These are phyloP conservation scores for Teleopsis dalmanni DNA, from an alignment of 1,140 invertebrate genomes.

Conservation along the genomic window DNA sequence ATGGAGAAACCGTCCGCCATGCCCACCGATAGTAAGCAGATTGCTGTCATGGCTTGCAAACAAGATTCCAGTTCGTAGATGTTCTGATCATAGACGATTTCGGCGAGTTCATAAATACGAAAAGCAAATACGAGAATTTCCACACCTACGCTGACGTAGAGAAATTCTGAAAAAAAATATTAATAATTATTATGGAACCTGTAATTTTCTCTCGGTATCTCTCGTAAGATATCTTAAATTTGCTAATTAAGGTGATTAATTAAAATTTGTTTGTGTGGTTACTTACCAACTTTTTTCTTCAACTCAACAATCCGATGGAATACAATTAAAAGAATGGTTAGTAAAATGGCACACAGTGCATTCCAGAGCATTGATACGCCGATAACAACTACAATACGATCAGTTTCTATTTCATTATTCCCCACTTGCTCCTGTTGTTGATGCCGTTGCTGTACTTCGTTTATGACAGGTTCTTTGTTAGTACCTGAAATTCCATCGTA, in stretches of 20 bases:
- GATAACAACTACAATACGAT: slow-evolving; percentile 20
- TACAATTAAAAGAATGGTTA: slow-evolving; percentile 35
- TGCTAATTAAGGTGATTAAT: neutral
- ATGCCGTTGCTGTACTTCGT: slow-evolving; percentile 6
- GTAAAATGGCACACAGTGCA: slow-evolving; percentile 21
- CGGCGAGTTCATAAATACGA: slow-evolving; percentile 31
- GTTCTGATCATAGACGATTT: slow-evolving; percentile 27
- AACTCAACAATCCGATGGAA: slow-evolving; percentile 38
- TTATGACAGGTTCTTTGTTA: slow-evolving; percentile 8
- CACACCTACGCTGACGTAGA: slow-evolving; percentile 25
- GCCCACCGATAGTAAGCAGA: slow-evolving; percentile 23
- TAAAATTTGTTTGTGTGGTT: neutral
- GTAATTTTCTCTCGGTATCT: neutral
- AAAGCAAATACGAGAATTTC: slow-evolving; percentile 25
- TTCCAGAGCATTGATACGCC: slow-evolving; percentile 27
- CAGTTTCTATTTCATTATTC: neutral
- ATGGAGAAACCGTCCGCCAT: slow-evolving; percentile 29
- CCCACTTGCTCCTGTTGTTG: slow-evolving; percentile 5
- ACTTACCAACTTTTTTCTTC: slow-evolving; percentile 32
- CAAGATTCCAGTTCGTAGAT: slow-evolving; percentile 27
- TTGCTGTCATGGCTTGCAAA: slow-evolving; percentile 17
- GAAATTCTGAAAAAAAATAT: slow-evolving; percentile 22
- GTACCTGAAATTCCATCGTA: neutral
- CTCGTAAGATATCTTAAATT: neutral
- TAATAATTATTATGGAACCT: neutral